Evolutionary conservation across 2,888 invertebrate species (phyloP).

Genomic region (Lottia gigantea): DNA sequence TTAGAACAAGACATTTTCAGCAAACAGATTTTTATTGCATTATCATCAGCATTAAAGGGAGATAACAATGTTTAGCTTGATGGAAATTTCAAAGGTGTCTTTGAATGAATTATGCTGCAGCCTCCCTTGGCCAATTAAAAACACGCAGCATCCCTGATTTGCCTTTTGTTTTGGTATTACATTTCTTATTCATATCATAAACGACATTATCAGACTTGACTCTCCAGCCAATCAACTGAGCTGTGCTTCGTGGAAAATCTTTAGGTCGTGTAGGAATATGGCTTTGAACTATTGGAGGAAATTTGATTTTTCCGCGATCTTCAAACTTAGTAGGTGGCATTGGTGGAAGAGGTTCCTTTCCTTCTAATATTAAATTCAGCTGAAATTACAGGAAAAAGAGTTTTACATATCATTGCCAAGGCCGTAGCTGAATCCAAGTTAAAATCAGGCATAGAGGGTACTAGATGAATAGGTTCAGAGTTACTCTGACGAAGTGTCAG

Average conservation of each 20-base stretch:
- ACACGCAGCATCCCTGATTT: slow-evolving; percentile 35
- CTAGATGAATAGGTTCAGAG: no score
- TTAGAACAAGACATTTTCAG: no score
- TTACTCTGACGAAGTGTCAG: no score
- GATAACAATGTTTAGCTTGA: no score
- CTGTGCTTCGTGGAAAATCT: slow-evolving; percentile 40
- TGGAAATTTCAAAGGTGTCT: background rate
- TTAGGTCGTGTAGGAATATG: slow-evolving; percentile 16
- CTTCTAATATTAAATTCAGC: slow-evolving; percentile 35
- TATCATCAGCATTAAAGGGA: no score
- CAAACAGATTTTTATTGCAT: no score
- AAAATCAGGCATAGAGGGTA: no score
- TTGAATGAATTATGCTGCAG: slow-evolving; percentile 14
- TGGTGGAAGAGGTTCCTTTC: slow-evolving; percentile 18
- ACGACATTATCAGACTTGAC: slow-evolving; percentile 17
- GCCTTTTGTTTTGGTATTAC: slow-evolving; percentile 31
- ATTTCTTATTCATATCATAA: slow-evolving; percentile 22
- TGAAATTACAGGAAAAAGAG: slow-evolving; percentile 18
- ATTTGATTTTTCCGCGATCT: slow-evolving; percentile 7
- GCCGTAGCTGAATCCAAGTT: no score
- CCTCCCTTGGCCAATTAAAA: slow-evolving; percentile 42
- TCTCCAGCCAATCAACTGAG: slow-evolving; percentile 45
- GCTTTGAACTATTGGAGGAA: slow-evolving; percentile 33
- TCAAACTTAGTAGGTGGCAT: background rate
- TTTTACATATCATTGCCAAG: background rate